phyloP scores from a whole-genome alignment of 2,888 invertebrate genomes.

The Drosophila atripex region DNA sequence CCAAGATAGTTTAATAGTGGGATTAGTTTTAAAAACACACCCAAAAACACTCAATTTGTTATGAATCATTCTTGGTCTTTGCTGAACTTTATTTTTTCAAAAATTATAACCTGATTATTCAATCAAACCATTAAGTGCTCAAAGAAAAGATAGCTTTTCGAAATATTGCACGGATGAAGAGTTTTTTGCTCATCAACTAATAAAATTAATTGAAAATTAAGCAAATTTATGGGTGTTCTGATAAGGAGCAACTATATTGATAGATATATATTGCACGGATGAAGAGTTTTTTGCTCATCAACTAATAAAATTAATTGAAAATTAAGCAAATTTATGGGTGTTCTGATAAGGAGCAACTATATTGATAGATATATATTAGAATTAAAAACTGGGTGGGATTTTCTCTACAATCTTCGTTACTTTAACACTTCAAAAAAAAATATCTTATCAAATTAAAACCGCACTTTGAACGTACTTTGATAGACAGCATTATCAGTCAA shows the following conservation, averaged over 20 bases:
- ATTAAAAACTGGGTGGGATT: background rate
- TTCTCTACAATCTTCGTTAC: background rate
- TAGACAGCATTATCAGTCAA: background rate
- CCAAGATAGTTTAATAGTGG: constrained; percentile 9
- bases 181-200: background rate
- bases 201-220: background rate
- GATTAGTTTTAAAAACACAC: constrained; percentile 9
- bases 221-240: background rate
- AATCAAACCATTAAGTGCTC: background rate
- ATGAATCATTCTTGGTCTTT: background rate
- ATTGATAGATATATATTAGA: background rate
- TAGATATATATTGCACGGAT: background rate
- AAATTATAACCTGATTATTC: background rate
- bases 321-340: background rate
- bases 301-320: background rate
- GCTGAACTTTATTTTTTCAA: background rate
- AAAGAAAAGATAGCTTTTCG: background rate
- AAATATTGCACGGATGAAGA: background rate
- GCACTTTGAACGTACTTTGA: background rate
- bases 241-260: background rate
- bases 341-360: background rate
- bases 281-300: background rate
- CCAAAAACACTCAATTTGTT: constrained; percentile 4
- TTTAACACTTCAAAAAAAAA: background rate
- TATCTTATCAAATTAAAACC: background rate